phyloP scores from a whole-genome alignment of 2,888 invertebrate species.

The Habrosyne pyritoides region DNA sequence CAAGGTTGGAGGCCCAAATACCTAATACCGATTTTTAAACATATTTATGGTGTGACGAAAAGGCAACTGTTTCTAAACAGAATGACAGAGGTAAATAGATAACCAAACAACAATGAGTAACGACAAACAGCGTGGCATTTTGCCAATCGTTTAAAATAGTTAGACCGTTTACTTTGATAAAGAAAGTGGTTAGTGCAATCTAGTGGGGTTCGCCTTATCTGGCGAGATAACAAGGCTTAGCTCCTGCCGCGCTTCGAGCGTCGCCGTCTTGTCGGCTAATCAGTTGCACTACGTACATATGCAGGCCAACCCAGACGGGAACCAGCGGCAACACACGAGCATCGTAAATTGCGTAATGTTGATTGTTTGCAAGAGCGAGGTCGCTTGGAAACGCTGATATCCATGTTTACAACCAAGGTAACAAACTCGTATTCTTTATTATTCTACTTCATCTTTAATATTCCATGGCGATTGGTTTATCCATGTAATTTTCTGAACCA shows the following conservation, averaged over 20 bases:
- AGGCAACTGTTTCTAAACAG: not conserved
- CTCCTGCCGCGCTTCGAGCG: slow-evolving; percentile 18
- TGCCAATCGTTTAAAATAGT: slow-evolving; percentile 31
- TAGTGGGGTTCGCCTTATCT: slow-evolving; percentile 36
- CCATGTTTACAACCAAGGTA: slow-evolving; percentile 3
- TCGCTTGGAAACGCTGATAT: slow-evolving; percentile 20
- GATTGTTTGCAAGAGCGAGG: slow-evolving; percentile 43
- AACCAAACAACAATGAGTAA: slow-evolving; percentile 18
- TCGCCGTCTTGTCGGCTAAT: slow-evolving; percentile 17
- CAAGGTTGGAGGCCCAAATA: not conserved
- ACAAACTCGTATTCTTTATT: not conserved
- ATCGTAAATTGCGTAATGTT: slow-evolving; percentile 33
- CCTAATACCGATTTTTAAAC: not conserved
- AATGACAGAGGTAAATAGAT: not conserved
- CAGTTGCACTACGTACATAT: slow-evolving; percentile 9
- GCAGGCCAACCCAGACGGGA: not conserved
- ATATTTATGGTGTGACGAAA: not conserved
- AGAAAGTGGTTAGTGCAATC: slow-evolving; percentile 43
- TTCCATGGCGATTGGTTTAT: not conserved
- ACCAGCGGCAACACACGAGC: slow-evolving; percentile 22
- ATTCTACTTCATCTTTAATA: not conserved
- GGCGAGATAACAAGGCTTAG: slow-evolving; percentile 30
- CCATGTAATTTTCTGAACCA: not conserved
- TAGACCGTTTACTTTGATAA: slow-evolving; percentile 44
- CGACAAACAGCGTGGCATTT: slow-evolving; percentile 24